Conservation (phyloP, 1,140 invertebrate genomes). For the Aradophagus sp. region DNA sequence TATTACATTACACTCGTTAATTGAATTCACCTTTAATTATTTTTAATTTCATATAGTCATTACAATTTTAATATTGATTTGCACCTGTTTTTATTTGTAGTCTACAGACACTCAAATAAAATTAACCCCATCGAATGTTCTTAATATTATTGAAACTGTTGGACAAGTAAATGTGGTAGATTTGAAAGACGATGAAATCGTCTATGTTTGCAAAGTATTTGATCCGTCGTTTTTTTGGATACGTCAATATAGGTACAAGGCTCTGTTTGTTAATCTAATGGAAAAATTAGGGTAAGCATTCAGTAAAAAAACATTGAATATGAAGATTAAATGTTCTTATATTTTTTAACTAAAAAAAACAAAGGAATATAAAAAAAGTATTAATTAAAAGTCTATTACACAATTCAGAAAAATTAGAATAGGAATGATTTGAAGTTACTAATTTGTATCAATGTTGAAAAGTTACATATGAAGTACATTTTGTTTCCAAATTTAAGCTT, state of each 20-base stretch:
- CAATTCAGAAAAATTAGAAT: too few relatives aligned
- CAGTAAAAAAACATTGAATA: too few relatives aligned
- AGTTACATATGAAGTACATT: neutral
- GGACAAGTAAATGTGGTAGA: slow-evolving; percentile 55
- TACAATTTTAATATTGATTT: neutral
- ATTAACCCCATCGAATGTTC: slow-evolving; percentile 35
- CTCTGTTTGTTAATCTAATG: slow-evolving; percentile 60
- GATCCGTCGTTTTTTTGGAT: slow-evolving; percentile 71
- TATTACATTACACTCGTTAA: slow-evolving; percentile 1
- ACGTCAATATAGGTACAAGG: slow-evolving; percentile 47
- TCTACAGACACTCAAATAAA: neutral
- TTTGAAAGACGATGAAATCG: slow-evolving; percentile 24
- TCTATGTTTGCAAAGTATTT: slow-evolving; percentile 62
- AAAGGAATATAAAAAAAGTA: too few relatives aligned
- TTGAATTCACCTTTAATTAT: too few relatives aligned
- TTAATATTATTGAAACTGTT: slow-evolving; percentile 61
- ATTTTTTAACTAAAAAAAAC: too few relatives aligned
- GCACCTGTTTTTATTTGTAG: slow-evolving; percentile 22
- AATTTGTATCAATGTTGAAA: slow-evolving; percentile 13
- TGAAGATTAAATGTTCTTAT: too few relatives aligned
- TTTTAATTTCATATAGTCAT: neutral
- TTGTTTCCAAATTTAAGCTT: too few relatives aligned
- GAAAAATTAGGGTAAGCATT: slow-evolving; percentile 60
- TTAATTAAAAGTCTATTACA: too few relatives aligned
- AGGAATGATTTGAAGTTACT: neutral